These are phyloP conservation scores for Thunnus albacares DNA, from an alignment of 2,797 vertebrate species.

Conservation along the genomic window DNA sequence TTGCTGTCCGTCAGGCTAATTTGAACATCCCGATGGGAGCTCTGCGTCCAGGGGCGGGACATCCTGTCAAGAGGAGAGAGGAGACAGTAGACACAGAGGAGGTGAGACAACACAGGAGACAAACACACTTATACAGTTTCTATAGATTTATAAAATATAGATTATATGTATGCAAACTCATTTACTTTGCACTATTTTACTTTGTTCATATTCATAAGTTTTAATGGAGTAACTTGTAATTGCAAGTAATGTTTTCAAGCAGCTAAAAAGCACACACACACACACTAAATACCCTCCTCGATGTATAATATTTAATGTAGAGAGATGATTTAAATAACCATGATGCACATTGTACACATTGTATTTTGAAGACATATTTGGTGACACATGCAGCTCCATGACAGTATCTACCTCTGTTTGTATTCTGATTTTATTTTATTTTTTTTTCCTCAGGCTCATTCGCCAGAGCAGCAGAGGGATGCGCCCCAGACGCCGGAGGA, in stretches of 20 bases:
- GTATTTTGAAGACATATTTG: background rate
- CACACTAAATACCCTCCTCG: background rate
- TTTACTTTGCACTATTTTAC: background rate
- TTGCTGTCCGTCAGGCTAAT: conserved; percentile 91
- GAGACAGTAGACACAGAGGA: conserved; percentile 89
- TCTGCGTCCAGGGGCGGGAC: conserved; percentile 96
- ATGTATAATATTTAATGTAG: background rate
- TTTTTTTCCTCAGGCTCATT: conserved; percentile 50
- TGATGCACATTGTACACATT: too few species aligned
- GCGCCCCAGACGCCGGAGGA: conserved; percentile 84
- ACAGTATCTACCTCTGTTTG: background rate
- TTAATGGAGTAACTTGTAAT: too few species aligned
- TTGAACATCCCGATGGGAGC: conserved; percentile 99
- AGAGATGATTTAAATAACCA: background rate
- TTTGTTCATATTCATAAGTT: too few species aligned
- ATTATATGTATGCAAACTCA: background rate
- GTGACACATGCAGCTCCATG: background rate
- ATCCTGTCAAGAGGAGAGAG: conserved; percentile 96
- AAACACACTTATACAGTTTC: conserved; percentile 13
- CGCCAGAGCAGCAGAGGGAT: conserved; percentile 58
- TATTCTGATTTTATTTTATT: background rate
- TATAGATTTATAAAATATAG: background rate
- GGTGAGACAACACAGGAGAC: conserved; percentile 84
- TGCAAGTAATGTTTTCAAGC: too few species aligned
- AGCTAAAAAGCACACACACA: background rate